Conservation (phyloP, 2,888 invertebrate species). For the Allophyes oxyacanthae region DNA sequence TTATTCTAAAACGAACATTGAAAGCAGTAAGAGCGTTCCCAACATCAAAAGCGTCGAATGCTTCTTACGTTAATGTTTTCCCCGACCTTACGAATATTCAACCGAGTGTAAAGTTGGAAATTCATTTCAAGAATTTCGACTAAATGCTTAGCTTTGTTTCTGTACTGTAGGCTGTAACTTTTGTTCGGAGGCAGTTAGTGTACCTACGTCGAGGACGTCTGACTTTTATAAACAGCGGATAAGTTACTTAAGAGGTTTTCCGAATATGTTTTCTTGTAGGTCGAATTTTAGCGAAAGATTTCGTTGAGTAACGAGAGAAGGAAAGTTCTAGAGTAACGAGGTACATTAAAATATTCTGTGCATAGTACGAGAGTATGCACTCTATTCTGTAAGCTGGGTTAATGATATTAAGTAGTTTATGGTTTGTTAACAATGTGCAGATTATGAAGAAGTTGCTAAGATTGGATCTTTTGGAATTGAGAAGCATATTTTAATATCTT, state of each 20-base stretch:
- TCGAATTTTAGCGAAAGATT: background rate
- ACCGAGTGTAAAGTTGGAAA: slow-evolving; percentile 58
- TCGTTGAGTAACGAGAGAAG: too few relatives aligned
- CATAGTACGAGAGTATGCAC: slow-evolving; percentile 12
- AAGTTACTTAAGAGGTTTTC: slow-evolving; percentile 28
- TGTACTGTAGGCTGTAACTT: slow-evolving; percentile 40
- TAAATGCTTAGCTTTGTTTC: slow-evolving; percentile 58
- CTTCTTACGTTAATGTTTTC: slow-evolving; percentile 52
- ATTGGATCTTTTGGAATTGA: too few relatives aligned
- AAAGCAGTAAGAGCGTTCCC: slow-evolving; percentile 29
- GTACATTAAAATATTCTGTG: slow-evolving; percentile 22
- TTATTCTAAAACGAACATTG: slow-evolving; percentile 35
- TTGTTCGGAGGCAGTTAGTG: slow-evolving; percentile 36
- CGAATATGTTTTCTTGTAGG: slow-evolving; percentile 21
- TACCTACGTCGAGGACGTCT: slow-evolving; percentile 14
- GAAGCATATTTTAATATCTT: too few relatives aligned
- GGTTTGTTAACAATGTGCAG: slow-evolving; percentile 8
- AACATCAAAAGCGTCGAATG: slow-evolving; percentile 54
- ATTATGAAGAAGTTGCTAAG: background rate
- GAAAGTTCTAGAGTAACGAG: slow-evolving; percentile 6
- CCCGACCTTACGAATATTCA: slow-evolving; percentile 56
- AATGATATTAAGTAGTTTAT: slow-evolving; percentile 11
- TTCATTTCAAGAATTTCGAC: slow-evolving; percentile 55
- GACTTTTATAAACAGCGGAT: slow-evolving; percentile 39
- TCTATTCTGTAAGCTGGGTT: slow-evolving; percentile 4